These are phyloP conservation scores for Zapornia atra DNA, from an alignment of 2,113 vertebrate species.

Conservation along the genomic window DNA sequence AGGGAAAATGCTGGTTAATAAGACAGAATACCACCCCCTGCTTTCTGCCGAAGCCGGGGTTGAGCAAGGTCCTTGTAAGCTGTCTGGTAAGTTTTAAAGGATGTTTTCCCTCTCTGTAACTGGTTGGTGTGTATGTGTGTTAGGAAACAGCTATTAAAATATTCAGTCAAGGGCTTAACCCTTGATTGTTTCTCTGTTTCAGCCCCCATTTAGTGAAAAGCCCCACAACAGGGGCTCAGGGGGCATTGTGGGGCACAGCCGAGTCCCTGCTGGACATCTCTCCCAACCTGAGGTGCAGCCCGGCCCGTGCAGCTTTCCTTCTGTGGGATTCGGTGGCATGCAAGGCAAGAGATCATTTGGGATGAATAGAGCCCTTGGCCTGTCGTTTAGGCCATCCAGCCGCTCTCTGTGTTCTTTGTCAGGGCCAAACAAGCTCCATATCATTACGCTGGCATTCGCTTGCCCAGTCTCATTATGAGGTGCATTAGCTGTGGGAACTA, in stretches of 20 bases:
- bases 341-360: constrained; percentile 1
- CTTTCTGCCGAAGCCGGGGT: background rate
- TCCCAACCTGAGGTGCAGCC: background rate
- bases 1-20: background rate
- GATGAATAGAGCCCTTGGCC: constrained; percentile 60
- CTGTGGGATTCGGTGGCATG: background rate
- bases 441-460: constrained; percentile 67
- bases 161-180: constrained; percentile 7
- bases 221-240: background rate
- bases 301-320: background rate
- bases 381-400: constrained; percentile 60
- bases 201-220: background rate
- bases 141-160: constrained; percentile 47
- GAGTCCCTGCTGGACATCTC: background rate
- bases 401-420: constrained; percentile 75
- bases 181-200: background rate
- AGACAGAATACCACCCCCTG: background rate
- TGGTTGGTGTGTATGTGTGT: background rate
- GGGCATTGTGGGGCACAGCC: background rate
- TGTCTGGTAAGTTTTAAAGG: constrained; percentile 33
- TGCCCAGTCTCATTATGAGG: constrained; percentile 77
- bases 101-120: constrained; percentile 28
- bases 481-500: constrained; percentile 79
- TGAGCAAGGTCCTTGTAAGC: background rate
- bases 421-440: constrained; percentile 71